A percentile compares a stretch with the other conserved stretches of the same genome.
Evolutionary conservation across 2,113 vertebrate genomes (phyloP).

Genomic region (Onychostoma macrolepis): DNA sequence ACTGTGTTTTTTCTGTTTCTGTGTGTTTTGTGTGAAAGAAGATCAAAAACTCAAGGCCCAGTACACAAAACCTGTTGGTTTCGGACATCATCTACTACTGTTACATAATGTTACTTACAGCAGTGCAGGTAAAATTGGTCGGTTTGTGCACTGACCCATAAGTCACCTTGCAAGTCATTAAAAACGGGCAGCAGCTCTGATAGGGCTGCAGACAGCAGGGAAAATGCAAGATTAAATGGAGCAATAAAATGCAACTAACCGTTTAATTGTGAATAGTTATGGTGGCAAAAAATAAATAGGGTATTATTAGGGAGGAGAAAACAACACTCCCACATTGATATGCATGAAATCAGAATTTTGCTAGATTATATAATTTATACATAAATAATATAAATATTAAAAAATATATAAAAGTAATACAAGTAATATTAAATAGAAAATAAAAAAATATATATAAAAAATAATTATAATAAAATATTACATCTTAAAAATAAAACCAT

Average conservation of each 20-base stretch:
- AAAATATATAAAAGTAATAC: too few relatives aligned
- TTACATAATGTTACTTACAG: conserved; percentile 27
- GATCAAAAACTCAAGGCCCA: neutral
- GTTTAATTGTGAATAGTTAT: neutral
- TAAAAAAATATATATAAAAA: too few relatives aligned
- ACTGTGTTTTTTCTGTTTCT: neutral
- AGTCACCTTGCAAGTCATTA: neutral
- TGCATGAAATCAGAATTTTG: neutral
- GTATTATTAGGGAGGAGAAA: neutral
- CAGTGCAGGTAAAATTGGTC: neutral
- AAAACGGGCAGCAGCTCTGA: neutral
- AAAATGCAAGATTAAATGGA: neutral
- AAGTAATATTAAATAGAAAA: too few relatives aligned
- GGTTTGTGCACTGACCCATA: conserved; percentile 19
- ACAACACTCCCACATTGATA: neutral
- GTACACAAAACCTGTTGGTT: conserved; percentile 47
- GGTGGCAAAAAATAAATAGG: neutral
- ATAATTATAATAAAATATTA: too few relatives aligned
- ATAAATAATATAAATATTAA: too few relatives aligned
- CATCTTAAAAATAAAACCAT: neutral
- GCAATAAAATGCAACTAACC: neutral
- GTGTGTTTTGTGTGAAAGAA: conserved; percentile 11
- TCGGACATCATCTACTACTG: neutral
- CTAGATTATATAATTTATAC: neutral
- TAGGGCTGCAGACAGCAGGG: neutral